Conservation (phyloP, 2,888 invertebrate genomes). For the Lithodes maja region DNA sequence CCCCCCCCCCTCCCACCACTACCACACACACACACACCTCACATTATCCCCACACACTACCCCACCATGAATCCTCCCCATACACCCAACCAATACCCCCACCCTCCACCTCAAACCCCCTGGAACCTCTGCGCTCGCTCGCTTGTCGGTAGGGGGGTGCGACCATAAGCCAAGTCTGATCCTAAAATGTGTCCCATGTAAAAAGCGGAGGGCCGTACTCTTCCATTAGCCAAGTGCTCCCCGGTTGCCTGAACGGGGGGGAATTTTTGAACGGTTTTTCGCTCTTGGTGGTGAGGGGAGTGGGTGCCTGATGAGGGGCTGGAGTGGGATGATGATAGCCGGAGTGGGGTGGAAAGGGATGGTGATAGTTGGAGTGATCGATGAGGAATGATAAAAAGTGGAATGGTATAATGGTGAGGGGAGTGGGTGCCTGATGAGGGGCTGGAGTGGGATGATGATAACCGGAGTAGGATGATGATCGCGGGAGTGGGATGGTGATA, state of each 20-base stretch:
- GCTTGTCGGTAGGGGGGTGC: constrained; percentile 48
- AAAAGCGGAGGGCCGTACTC: constrained; percentile 62
- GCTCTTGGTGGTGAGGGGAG: background rate
- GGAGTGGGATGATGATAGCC: background rate
- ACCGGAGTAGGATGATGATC: too few species aligned
- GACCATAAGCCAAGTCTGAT: constrained; percentile 67
- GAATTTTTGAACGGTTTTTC: constrained; percentile 18
- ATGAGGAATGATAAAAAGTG: background rate
- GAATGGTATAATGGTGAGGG: background rate
- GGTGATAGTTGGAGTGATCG: background rate
- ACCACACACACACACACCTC: background rate
- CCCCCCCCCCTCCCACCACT: background rate
- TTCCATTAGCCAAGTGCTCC: constrained; percentile 61
- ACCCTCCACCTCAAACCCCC: background rate
- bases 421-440: background rate
- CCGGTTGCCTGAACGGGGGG: constrained; percentile 32
- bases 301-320: background rate
- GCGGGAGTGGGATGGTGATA: background rate
- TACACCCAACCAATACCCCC: background rate
- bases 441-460: background rate
- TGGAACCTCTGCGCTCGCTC: background rate
- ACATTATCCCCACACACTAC: background rate
- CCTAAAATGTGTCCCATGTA: constrained; percentile 66
- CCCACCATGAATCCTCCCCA: background rate
- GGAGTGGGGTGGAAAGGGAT: background rate